Evolutionary conservation across 2,888 invertebrate species (phyloP).

Genomic region (Eilema depressum): DNA sequence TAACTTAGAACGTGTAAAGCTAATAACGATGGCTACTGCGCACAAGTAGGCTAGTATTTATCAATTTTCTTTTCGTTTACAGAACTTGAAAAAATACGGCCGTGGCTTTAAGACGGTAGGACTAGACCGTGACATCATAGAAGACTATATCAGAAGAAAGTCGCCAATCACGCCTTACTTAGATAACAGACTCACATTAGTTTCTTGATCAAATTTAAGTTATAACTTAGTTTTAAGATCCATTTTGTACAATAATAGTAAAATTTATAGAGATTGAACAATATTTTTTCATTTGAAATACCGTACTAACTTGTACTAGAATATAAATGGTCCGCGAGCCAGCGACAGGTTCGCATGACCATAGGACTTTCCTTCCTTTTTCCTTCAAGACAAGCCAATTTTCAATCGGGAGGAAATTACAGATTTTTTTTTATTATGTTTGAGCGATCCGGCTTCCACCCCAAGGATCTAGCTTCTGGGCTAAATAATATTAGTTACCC

Average conservation of each 20-base stretch:
- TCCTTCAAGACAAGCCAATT: too few relatives aligned
- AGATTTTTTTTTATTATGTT: too few relatives aligned
- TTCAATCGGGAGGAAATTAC: too few relatives aligned
- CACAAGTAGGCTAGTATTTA: neutral
- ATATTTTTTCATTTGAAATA: neutral
- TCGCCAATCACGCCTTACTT: slow-evolving; percentile 83
- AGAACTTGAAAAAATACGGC: slow-evolving; percentile 77
- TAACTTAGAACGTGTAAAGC: too few relatives aligned
- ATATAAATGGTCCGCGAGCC: too few relatives aligned
- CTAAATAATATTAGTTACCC: too few relatives aligned
- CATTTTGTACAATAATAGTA: slow-evolving; percentile 20
- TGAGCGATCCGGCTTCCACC: too few relatives aligned
- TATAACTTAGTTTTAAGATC: neutral
- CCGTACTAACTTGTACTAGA: too few relatives aligned
- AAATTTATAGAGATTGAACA: slow-evolving; percentile 9
- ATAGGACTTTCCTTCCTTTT: too few relatives aligned
- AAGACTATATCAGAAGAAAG: slow-evolving; percentile 78
- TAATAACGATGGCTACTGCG: too few relatives aligned
- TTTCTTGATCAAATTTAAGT: slow-evolving; percentile 33
- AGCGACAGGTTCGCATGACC: too few relatives aligned
- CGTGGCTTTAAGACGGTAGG: slow-evolving; percentile 74
- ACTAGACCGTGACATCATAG: slow-evolving; percentile 82
- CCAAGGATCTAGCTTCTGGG: too few relatives aligned
- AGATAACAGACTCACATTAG: slow-evolving; percentile 83
- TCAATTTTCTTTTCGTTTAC: slow-evolving; percentile 28